phyloP scores from a whole-genome alignment of 2,888 invertebrate genomes.

The Eristalinus sepulchralis region DNA sequence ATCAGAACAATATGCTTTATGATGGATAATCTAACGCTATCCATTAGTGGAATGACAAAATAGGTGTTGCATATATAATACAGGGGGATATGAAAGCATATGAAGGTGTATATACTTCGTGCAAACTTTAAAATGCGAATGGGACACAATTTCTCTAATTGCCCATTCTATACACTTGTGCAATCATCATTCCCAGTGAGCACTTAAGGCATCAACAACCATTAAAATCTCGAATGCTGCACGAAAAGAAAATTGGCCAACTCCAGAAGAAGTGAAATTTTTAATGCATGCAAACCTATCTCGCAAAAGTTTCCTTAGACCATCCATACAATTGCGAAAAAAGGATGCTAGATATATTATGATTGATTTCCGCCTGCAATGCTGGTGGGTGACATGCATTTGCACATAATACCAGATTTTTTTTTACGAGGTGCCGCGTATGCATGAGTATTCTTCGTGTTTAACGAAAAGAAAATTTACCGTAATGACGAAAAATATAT shows the following conservation, averaged over 20 bases:
- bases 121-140: conserved; percentile 74
- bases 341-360: conserved; percentile 62
- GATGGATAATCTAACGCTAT: conserved; percentile 41
- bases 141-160: conserved; percentile 81
- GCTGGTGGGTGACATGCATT: conserved; percentile 43
- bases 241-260: conserved; percentile 69
- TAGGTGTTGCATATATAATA: background rate
- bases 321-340: conserved; percentile 58
- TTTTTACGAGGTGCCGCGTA: conserved; percentile 27
- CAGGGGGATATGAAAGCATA: background rate
- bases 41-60: conserved; percentile 64
- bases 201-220: conserved; percentile 68
- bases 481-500: conserved; percentile 29
- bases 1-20: background rate
- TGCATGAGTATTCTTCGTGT: conserved; percentile 52
- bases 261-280: conserved; percentile 65
- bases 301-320: conserved; percentile 64
- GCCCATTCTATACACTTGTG: conserved; percentile 73
- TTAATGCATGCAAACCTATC: conserved; percentile 65
- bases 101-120: background rate
- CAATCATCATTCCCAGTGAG: conserved; percentile 64
- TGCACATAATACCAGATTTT: conserved; percentile 50
- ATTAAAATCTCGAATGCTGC: conserved; percentile 66
- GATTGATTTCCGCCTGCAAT: conserved; percentile 67
- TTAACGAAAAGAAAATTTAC: conserved; percentile 65